Evolutionary conservation across 2,113 vertebrate species (phyloP).

Genomic region (Zosterops hypoxanthus): DNA sequence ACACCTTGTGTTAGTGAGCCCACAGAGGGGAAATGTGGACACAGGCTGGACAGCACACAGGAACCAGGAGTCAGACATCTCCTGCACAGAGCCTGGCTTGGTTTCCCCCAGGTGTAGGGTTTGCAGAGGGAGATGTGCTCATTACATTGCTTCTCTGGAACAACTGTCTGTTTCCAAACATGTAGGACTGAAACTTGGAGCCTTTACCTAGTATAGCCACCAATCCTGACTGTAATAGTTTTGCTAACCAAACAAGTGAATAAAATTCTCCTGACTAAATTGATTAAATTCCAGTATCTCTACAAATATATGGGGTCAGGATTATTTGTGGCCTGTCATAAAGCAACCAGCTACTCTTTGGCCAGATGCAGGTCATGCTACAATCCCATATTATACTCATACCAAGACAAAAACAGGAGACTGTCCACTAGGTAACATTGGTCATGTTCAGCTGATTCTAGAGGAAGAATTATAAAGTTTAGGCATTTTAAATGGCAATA

Average conservation of each 20-base stretch:
- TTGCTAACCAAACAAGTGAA: not conserved
- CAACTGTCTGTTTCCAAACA: not conserved
- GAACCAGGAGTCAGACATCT: not conserved
- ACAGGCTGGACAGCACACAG: accelerated
- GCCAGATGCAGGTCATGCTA: not conserved
- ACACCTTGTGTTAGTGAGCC: not conserved
- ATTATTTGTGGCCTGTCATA: not conserved
- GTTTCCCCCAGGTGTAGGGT: not conserved
- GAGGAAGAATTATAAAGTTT: not conserved
- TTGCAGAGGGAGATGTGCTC: not conserved
- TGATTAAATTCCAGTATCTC: not conserved
- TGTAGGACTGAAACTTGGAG: not conserved
- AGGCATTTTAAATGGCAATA: not conserved
- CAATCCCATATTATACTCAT: not conserved
- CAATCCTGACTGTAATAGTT: not conserved
- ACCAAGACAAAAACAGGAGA: not conserved
- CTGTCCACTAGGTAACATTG: not conserved
- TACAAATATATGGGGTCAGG: not conserved
- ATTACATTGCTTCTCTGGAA: not conserved
- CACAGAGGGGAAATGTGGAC: not conserved
- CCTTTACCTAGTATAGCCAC: not conserved
- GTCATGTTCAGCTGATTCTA: not conserved
- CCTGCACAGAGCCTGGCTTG: not conserved
- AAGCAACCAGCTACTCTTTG: not conserved
- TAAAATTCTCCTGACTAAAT: not conserved